Percentiles rank a stretch among this genome's conserved stretches.
Conservation (phyloP, 2,888 invertebrate genomes). For the Tenodera sinensis region DNA sequence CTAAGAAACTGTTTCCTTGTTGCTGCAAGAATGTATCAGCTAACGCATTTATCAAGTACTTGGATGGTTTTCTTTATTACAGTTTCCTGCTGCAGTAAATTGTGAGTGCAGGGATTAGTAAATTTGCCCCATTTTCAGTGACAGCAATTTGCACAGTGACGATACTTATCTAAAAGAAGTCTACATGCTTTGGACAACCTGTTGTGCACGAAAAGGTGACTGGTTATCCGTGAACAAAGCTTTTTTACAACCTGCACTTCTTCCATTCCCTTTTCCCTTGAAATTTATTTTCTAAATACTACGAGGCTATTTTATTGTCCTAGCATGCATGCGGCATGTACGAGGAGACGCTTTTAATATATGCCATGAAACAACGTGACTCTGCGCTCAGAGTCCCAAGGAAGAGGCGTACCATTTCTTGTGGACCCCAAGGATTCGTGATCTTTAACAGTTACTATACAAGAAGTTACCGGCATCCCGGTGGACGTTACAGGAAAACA, state of each 20-base stretch:
- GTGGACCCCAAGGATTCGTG: background rate
- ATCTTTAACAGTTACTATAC: background rate
- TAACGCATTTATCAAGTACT: too few relatives aligned
- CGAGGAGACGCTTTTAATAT: background rate
- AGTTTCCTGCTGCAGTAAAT: too few relatives aligned
- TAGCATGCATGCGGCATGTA: background rate
- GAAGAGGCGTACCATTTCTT: background rate
- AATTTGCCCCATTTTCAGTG: background rate
- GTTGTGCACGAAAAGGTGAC: background rate
- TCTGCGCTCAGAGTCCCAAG: background rate
- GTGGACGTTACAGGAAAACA: background rate
- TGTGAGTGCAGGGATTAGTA: too few relatives aligned
- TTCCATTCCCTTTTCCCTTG: background rate
- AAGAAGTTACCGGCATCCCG: background rate
- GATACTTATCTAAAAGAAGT: background rate
- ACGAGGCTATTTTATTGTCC: background rate
- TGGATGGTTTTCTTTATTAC: too few relatives aligned
- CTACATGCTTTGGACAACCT: background rate
- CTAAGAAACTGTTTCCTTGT: too few relatives aligned
- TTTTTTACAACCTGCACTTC: background rate
- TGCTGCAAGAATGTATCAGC: too few relatives aligned
- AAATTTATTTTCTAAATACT: background rate
- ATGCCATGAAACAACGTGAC: background rate
- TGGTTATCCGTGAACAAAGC: constrained; percentile 6
- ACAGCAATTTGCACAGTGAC: background rate